These are phyloP conservation scores for Montipora capitata DNA, from an alignment of 92 coral and sea anemone genomes.

Conservation along the genomic window DNA sequence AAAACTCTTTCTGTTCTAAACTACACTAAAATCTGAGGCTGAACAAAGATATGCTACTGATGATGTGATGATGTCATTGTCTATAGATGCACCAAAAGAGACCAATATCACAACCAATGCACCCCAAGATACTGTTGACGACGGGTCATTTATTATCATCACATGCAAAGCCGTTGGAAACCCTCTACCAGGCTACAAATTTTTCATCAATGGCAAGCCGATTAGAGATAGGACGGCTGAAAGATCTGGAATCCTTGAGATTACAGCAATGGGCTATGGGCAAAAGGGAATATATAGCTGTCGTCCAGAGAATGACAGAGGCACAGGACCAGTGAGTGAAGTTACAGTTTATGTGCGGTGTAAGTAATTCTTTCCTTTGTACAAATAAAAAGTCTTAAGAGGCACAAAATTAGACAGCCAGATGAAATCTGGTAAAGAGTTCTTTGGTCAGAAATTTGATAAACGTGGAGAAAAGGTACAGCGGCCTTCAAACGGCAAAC, in stretches of 20 bases:
- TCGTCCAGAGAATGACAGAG: conserved; percentile 78
- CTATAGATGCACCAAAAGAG: conserved; percentile 83
- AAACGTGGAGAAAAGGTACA: no score
- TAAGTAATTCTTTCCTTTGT: conserved; percentile 62
- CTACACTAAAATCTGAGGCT: no score
- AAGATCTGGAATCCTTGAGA: conserved; percentile 64
- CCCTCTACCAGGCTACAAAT: conserved; percentile 85
- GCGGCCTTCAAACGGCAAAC: no score
- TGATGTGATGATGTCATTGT: not conserved
- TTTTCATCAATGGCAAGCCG: conserved; percentile 56
- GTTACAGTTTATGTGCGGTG: conserved; percentile 83
- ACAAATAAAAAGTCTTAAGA: not conserved
- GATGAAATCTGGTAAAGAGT: no score
- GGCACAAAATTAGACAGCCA: not conserved
- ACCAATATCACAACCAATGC: conserved; percentile 79
- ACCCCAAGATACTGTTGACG: conserved; percentile 72
- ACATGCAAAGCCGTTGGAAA: conserved; percentile 84
- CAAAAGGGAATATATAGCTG: conserved; percentile 92
- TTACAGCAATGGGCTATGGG: conserved; percentile 62
- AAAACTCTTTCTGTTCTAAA: no score
- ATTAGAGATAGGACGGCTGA: conserved; percentile 64
- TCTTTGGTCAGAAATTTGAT: no score
- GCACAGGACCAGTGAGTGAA: conserved; percentile 70
- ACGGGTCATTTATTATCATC: conserved; percentile 75
- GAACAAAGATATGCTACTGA: no score